These are phyloP conservation scores for Mormyrus lacerda DNA, from an alignment of 2,113 vertebrate species.

Conservation along the genomic window DNA sequence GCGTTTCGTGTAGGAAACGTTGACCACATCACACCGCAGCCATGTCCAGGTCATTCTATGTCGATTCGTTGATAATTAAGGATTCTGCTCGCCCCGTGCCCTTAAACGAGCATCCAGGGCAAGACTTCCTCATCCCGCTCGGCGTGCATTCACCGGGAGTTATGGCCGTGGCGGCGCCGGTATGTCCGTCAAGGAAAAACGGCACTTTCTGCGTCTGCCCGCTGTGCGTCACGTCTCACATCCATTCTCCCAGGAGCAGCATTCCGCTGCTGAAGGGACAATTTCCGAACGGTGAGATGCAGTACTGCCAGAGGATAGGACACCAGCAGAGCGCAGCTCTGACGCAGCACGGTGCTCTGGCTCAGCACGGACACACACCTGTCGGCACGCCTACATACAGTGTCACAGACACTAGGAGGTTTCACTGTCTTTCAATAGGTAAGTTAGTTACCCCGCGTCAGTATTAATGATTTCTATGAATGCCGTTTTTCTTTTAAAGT, in stretches of 20 bases:
- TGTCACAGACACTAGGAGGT: slow-evolving; percentile 87
- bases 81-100: slow-evolving; percentile 75
- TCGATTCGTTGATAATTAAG: slow-evolving; percentile 97
- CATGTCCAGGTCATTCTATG: slow-evolving; percentile 98
- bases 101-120: slow-evolving; percentile 64
- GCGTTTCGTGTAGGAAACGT: slow-evolving; percentile 36
- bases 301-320: slow-evolving; percentile 73
- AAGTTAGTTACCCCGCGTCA: slow-evolving; percentile 45
- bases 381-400: slow-evolving; percentile 84
- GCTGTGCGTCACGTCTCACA: slow-evolving; percentile 90
- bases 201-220: slow-evolving; percentile 92
- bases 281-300: slow-evolving; percentile 69
- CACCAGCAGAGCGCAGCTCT: slow-evolving; percentile 66
- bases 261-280: slow-evolving; percentile 82
- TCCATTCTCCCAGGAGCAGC: slow-evolving; percentile 72
- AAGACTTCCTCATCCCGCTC: slow-evolving; percentile 89
- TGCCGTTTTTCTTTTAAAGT: neutral
- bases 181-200: slow-evolving; percentile 83
- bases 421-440: slow-evolving; percentile 92
- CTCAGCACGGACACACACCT: slow-evolving; percentile 78
- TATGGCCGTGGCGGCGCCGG: slow-evolving; percentile 76
- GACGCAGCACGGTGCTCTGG: slow-evolving; percentile 69
- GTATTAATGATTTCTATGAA: neutral
- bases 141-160: slow-evolving; percentile 83
- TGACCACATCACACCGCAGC: slow-evolving; percentile 32